phyloP scores from a whole-genome alignment of 2,797 vertebrate genomes.

The Acanthopagrus latus region DNA sequence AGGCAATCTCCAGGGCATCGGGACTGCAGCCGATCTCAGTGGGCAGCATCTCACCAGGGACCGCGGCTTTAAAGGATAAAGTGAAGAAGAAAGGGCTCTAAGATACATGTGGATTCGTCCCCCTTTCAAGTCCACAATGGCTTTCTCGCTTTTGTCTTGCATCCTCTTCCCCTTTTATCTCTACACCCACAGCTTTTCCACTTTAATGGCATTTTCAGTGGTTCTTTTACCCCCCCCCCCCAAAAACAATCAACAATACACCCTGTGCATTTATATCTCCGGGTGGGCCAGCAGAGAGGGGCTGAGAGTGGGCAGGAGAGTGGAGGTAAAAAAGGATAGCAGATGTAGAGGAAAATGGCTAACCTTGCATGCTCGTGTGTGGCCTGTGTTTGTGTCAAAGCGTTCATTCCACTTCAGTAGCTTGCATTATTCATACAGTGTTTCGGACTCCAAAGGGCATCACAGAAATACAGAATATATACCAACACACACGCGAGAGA shows the following conservation, averaged over 20 bases:
- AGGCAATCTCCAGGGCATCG: conserved; percentile 51
- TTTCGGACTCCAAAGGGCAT: conserved; percentile 47
- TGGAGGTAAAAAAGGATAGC: conserved; percentile 24
- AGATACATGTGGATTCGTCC: conserved; percentile 47
- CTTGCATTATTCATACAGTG: conserved; percentile 66
- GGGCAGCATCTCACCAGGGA: conserved; percentile 51
- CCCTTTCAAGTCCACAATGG: conserved; percentile 52
- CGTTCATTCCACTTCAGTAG: conserved; percentile 51
- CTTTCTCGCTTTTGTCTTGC: conserved; percentile 42
- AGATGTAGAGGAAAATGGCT: conserved; percentile 40
- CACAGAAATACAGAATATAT: conserved; percentile 36
- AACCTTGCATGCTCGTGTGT: conserved; percentile 46
- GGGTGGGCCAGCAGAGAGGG: conserved; percentile 17
- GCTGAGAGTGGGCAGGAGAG: conserved; percentile 30
- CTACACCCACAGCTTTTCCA: conserved; percentile 27
- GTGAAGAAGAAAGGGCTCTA: conserved; percentile 35
- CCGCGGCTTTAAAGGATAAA: conserved; percentile 40
- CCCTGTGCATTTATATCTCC: conserved; percentile 15
- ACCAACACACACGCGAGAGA: conserved; percentile 15
- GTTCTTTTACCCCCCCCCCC: not conserved
- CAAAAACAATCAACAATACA: conserved; percentile 41
- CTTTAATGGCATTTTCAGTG: conserved; percentile 41
- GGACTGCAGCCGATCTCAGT: conserved; percentile 42
- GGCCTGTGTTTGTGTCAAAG: conserved; percentile 42
- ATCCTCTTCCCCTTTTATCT: conserved; percentile 44